Base-by-base conservation (phyloP, 2,797 vertebrate species). In the Chiloscyllium punctatum region DNA sequence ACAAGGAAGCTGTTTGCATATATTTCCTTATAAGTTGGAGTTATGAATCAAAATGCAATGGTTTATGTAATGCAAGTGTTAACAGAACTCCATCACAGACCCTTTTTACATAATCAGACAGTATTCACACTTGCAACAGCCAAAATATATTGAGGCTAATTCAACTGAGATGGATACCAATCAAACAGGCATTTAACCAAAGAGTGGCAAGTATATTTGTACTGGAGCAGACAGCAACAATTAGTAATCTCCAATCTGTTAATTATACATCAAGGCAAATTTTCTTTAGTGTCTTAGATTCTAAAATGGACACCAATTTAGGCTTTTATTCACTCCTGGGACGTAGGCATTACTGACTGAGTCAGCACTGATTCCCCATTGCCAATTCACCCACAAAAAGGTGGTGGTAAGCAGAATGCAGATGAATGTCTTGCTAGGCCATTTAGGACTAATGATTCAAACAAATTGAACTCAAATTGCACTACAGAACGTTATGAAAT, bases 221-320 rank as follows among this genome's bases (percentile, higher is more conserved):
- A 68, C 9, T 68, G 16, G 15, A 91, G 88, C 88, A 68, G 30
- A 48, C 88, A 37, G 62, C 11, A 66, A 33, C 90, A 92, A 37
- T 68, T 68, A 92, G 53, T 33, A 90, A 90, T 57, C 30, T 57
- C 51, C 11, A 92, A 68, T 42, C 62, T 68, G 87, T 90, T 84
- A 84, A 84, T 42, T 48, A 84, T 37, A 84, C 79, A 84, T 53
- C 88, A 91, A 91, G 21, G 57, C 62, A 92, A 92, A 42, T 92
- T 92, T n/a, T 68, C 90, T 84, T 42, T 33, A 5, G 16, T 37
- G 33, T 68, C 37, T 62, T n/a, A 91, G 62, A 92, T 37, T 37
- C 33, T 37, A n/a, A 23, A n/a, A 37, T 42, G 21, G 57, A 62
- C 57, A 62, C 57, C 57, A n/a, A 66, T 66, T 91, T 62, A 62